Base-by-base conservation (phyloP, 1,140 invertebrate genomes). In the Pseudomyrmex gracilis region DNA sequence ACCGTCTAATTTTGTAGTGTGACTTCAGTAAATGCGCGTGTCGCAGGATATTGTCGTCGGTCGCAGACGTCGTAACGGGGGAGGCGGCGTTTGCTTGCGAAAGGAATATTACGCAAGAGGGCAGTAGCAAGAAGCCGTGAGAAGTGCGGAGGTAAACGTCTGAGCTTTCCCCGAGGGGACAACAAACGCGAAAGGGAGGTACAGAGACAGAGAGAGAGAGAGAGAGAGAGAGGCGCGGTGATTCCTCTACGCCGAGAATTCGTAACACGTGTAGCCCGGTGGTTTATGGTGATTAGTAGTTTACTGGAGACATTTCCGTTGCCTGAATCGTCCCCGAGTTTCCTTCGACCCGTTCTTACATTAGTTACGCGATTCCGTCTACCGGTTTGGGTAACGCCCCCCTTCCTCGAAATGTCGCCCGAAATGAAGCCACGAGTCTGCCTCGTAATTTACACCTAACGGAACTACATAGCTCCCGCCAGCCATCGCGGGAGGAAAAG, bases 271-370 rank as follows among this genome's bases (percentile, higher is more conserved):
- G 93, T 93, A 93, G 88, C 88, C 88, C 86, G 88, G 92, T 92
- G 92, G 92, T 93, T 93, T 93, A 93, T 93, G 92, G 92, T 93
- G 92, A 93, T 93, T 93, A 93, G 93, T 93, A 92, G 91, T 92
- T 92, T 93, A 93, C 90, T 89, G 92, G 89, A 90, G 86, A 93
- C 90, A 91, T 93, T 93, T 93, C 92, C 92, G 91, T 89, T 91
- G 83, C 83, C 86, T 85, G 82, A 83, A 89, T 87, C 91, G 90
- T 90, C 88, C 87, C 85, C 63, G 82, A 73, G 78, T 85, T 92
- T 89, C 89, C 87, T 88, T 83, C 83, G 55, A 84, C 78, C 77
- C 84, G 82, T 73, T 85, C 88, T 90, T 89, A 89, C 87, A 85
- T 92, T 87, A 89, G 90, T 91, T 90, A 91, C 82, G 85, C 76